Conservation (phyloP, 2,113 vertebrate species). For the Hydrolagus affinis region DNA sequence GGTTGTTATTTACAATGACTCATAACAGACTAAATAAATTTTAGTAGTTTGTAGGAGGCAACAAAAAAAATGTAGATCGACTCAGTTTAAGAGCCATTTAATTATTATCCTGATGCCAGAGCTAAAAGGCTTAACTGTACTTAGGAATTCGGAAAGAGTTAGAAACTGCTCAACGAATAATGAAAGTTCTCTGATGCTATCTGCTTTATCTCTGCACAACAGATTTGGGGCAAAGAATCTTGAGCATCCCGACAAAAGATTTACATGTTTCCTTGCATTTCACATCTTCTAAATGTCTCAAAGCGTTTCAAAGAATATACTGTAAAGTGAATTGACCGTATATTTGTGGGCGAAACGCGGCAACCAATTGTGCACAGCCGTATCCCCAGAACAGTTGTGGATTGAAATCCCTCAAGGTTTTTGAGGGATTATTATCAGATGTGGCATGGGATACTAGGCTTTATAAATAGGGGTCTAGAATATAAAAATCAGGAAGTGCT, state of each 20-base stretch:
- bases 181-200: background rate
- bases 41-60: background rate
- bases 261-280: background rate
- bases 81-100: background rate
- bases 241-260: background rate
- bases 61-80: too few relatives aligned
- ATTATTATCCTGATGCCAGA: background rate
- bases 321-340: too few relatives aligned
- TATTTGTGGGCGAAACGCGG: too few relatives aligned
- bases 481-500: too few relatives aligned
- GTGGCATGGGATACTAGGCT: too few relatives aligned
- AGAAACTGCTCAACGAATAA: background rate
- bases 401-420: too few relatives aligned
- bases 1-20: background rate
- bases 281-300: too few relatives aligned
- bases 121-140: background rate
- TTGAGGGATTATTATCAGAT: too few relatives aligned
- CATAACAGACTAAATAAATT: background rate
- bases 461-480: too few relatives aligned
- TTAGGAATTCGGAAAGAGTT: background rate
- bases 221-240: background rate
- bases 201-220: background rate
- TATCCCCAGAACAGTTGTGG: too few relatives aligned
- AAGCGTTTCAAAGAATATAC: too few relatives aligned
- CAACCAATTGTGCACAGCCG: too few relatives aligned